These are phyloP conservation scores for Caenorhabditis sp. DNA, from an alignment of 2,888 invertebrate genomes.

Conservation along the genomic window DNA sequence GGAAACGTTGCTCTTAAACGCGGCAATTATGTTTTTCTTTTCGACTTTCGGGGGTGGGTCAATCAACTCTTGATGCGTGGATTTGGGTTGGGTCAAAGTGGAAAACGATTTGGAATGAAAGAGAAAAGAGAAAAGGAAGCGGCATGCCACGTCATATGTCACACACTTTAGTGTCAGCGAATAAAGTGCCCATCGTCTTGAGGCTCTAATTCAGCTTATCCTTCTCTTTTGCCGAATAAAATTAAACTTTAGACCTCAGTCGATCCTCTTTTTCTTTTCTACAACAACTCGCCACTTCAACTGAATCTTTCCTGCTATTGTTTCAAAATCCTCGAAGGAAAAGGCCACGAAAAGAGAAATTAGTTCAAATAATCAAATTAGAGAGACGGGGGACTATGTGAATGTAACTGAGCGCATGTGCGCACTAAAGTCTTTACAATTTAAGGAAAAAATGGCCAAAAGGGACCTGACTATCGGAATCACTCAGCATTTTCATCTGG, in stretches of 20 bases:
- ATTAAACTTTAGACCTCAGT: slow-evolving; percentile 56
- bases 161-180: slow-evolving; percentile 15
- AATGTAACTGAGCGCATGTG: slow-evolving; percentile 29
- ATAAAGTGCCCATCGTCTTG: slow-evolving; percentile 21
- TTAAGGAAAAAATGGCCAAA: not conserved
- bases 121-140: too few species aligned
- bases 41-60: slow-evolving; percentile 35
- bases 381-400: slow-evolving; percentile 12
- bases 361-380: slow-evolving; percentile 49
- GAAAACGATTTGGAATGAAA: not conserved
- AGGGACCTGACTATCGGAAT: slow-evolving; percentile 17
- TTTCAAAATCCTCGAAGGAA: slow-evolving; percentile 21
- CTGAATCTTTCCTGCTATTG: slow-evolving; percentile 13
- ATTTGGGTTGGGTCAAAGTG: not conserved
- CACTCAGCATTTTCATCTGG: slow-evolving; percentile 9
- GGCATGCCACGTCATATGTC: slow-evolving; percentile 42
- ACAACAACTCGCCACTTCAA: not conserved
- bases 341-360: slow-evolving; percentile 46
- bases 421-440: slow-evolving; percentile 23
- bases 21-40: slow-evolving; percentile 42
- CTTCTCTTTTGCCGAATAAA: slow-evolving; percentile 35
- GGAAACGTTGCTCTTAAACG: slow-evolving; percentile 42
- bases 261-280: slow-evolving; percentile 20
- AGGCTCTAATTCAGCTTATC: slow-evolving; percentile 30
- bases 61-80: slow-evolving; percentile 25